Base-by-base conservation (phyloP, 2,113 vertebrate genomes). In the Istiophorus platypterus region DNA sequence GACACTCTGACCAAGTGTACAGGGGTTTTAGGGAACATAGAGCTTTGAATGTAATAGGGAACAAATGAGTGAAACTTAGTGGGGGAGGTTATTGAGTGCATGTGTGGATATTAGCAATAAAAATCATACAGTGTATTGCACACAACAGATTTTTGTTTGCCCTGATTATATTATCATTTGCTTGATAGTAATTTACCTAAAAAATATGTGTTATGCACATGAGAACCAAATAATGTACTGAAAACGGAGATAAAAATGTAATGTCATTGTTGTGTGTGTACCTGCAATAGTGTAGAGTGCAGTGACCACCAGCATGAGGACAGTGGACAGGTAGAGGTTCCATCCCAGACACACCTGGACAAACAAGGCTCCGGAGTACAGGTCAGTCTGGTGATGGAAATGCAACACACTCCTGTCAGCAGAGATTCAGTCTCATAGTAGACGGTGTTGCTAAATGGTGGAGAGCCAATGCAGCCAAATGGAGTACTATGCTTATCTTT, bases 271-370 rank as follows among this genome's bases (percentile, higher is more conserved):
- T 58, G 57, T 74, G 64, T 39, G 72, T 72, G 65, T 83, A 97
- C 97, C 97, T 88, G 97, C 96, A 0, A 96, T 97, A 47, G 98
- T 97, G 91, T 96, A 98, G 70, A 98, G 92, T 1, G 96, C 97
- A 0, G 96, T 97, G 88, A 97, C 92, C 80, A 93, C 72, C 76
- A 99, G 95, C 93, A 97, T 95, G 47, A 99, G 95, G 64, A 95
- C 66, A 0, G 96, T 96, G 84, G 97, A 97, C 52, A 99, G 93
- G 89, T 96, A 97, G 64, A 98, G 96, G 90, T 97, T 97, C 98
- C 97, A 99, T 29, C 97, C 97, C 71, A 98, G 93, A 91, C 96
- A 99, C 81, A 98, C 95, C 87, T 97, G 96, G 47, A 99, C 93
- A 0, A 98, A 99, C 80, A 99, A 84, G 0, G 97, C 96, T 64